Conservation (phyloP, 2,113 vertebrate genomes). For the Cynoglossus semilaevis region DNA sequence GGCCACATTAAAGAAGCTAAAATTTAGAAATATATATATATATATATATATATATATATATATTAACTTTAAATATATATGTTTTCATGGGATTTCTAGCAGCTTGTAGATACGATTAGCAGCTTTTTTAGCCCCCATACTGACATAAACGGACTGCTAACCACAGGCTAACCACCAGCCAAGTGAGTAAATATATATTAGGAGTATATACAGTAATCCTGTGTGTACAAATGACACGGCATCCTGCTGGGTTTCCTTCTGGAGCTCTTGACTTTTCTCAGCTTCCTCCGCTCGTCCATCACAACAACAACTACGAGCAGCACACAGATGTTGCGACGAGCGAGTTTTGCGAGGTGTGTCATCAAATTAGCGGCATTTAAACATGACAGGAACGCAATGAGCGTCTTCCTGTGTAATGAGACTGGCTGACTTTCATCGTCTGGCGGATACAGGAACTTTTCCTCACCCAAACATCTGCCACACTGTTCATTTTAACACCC, state of each 20-base stretch:
- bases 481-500: constrained; percentile 46
- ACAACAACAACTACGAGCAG: constrained; percentile 23
- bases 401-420: constrained; percentile 16
- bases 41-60: too few relatives aligned
- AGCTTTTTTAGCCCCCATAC: too few relatives aligned
- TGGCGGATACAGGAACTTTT: constrained; percentile 16
- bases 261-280: constrained; percentile 1
- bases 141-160: too few relatives aligned
- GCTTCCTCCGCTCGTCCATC: constrained; percentile 1
- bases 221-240: background rate
- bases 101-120: too few relatives aligned
- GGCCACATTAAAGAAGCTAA: too few relatives aligned
- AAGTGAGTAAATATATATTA: too few relatives aligned
- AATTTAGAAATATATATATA: too few relatives aligned
- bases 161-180: too few relatives aligned
- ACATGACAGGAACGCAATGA: constrained; percentile 23
- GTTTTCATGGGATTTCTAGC: too few relatives aligned
- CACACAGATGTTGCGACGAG: constrained; percentile 31
- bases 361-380: constrained; percentile 45
- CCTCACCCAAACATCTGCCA: constrained; percentile 55
- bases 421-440: constrained; percentile 2
- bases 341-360: constrained; percentile 3
- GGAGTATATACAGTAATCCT: too few relatives aligned
- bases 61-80: too few relatives aligned
- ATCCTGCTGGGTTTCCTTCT: background rate